Evolutionary conservation across 1,140 invertebrate species (phyloP).

Genomic region (Mizuhopecten yessoensis): DNA sequence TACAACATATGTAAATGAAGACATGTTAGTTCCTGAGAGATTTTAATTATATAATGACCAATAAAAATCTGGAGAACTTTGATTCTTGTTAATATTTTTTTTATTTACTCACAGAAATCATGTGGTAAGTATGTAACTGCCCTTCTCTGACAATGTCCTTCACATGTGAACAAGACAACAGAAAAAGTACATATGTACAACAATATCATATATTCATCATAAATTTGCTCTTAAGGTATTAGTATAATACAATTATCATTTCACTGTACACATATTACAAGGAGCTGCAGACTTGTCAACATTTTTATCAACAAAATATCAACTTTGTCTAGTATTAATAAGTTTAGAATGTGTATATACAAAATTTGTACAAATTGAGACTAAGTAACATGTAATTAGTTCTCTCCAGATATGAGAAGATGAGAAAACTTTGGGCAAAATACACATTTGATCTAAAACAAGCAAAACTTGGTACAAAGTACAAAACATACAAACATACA

Average conservation of each 20-base stretch:
- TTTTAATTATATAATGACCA: neutral
- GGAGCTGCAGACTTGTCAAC: constrained; percentile 28
- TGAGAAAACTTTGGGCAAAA: constrained; percentile 38
- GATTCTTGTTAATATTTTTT: constrained; percentile 17
- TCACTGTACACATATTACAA: neutral
- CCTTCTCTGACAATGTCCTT: constrained; percentile 27
- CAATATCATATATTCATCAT: constrained; percentile 2
- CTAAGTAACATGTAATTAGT: neutral
- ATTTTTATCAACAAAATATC: neutral
- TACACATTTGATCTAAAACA: constrained; percentile 30
- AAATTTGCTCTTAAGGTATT: constrained; percentile 35
- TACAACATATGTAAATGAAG: too few species aligned
- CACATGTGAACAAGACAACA: constrained; percentile 33
- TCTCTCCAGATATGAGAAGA: neutral
- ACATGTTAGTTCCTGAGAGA: too few species aligned
- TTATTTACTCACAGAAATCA: constrained; percentile 25
- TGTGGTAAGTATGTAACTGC: constrained; percentile 11
- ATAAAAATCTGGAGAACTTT: neutral
- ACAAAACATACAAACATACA: constrained; percentile 30
- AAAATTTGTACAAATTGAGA: constrained; percentile 19
- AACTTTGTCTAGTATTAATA: constrained; percentile 40
- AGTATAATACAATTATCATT: constrained; percentile 22
- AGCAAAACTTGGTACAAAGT: constrained; percentile 33
- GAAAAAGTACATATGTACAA: constrained; percentile 1
- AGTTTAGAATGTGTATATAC: constrained; percentile 39